phyloP scores from a whole-genome alignment of 2,797 vertebrate species.

The Chaetophractus vellerosus region DNA sequence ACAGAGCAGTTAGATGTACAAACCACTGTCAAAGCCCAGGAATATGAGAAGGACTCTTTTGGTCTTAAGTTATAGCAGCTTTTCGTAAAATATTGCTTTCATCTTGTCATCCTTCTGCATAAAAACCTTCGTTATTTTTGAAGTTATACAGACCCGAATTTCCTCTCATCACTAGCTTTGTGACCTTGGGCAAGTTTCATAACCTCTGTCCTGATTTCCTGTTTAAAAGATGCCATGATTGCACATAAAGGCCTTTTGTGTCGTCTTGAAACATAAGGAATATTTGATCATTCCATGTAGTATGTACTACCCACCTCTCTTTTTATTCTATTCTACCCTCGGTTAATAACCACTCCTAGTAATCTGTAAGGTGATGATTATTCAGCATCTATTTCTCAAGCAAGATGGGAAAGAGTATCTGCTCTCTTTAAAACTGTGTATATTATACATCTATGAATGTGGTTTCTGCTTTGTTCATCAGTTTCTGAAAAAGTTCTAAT shows the following conservation, averaged over 20 bases:
- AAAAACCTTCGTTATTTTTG: not conserved
- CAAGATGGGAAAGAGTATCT: not conserved
- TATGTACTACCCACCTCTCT: not conserved
- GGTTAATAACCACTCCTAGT: not conserved
- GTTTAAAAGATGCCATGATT: not conserved
- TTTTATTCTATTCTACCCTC: not conserved
- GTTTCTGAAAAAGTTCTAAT: slow-evolving; percentile 21
- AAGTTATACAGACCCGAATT: not conserved
- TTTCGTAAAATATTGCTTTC: slow-evolving; percentile 8
- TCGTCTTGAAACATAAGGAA: not conserved
- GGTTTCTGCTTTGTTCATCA: slow-evolving; percentile 11
- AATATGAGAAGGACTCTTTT: not conserved
- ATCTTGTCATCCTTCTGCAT: not conserved
- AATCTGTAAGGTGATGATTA: not conserved
- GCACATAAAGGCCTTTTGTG: not conserved
- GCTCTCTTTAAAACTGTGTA: not conserved
- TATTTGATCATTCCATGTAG: slow-evolving; percentile 6
- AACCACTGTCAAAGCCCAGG: not conserved
- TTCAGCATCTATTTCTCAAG: slow-evolving; percentile 1
- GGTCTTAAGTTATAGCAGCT: not conserved
- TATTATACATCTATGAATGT: not conserved
- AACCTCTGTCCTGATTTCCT: slow-evolving; percentile 23
- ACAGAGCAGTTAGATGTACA: not conserved
- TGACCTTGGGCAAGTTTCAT: not conserved
- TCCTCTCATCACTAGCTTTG: not conserved